These are phyloP conservation scores for Corythornis madagascariensis DNA, from an alignment of 2,113 vertebrate genomes.

Conservation along the genomic window DNA sequence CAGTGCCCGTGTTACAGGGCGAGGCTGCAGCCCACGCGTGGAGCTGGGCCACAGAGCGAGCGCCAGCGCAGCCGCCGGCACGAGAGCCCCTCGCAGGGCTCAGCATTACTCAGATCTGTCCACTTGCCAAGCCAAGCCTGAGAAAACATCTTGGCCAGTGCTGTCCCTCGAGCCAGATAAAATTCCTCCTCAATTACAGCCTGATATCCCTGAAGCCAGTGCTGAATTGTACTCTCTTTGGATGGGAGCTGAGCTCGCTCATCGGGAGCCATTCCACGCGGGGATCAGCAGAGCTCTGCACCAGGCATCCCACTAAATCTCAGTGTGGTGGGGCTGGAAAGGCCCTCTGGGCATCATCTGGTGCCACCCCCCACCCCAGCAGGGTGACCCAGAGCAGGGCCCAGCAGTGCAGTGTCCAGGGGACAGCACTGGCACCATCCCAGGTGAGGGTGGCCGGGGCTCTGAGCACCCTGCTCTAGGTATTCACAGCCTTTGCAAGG, in stretches of 20 bases:
- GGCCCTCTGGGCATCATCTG: too few relatives aligned
- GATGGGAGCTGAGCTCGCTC: neutral
- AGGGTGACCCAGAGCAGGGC: too few relatives aligned
- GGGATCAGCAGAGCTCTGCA: accelerated
- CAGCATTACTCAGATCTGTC: neutral
- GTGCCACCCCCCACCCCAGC: too few relatives aligned
- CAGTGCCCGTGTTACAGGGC: neutral
- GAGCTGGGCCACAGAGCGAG: neutral
- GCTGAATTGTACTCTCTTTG: conserved; percentile 8
- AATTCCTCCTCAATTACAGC: conserved; percentile 40
- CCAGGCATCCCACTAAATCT: neutral
- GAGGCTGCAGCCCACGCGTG: neutral
- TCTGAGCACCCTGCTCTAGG: neutral
- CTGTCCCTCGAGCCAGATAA: conserved; percentile 30
- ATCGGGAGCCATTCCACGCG: accelerated
- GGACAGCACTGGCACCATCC: too few relatives aligned
- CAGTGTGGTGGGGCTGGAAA: neutral
- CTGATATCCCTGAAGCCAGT: neutral
- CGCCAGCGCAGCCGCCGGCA: neutral
- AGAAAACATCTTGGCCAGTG: conserved; percentile 26
- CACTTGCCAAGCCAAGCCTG: neutral
- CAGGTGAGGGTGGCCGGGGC: neutral
- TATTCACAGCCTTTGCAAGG: neutral
- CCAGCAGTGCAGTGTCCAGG: neutral
- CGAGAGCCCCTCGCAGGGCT: neutral